Percentiles rank a stretch among this genome's conserved stretches.
Evolutionary conservation across 2,797 vertebrate species (phyloP).

Genomic region (Arnoldichthys spilopterus): DNA sequence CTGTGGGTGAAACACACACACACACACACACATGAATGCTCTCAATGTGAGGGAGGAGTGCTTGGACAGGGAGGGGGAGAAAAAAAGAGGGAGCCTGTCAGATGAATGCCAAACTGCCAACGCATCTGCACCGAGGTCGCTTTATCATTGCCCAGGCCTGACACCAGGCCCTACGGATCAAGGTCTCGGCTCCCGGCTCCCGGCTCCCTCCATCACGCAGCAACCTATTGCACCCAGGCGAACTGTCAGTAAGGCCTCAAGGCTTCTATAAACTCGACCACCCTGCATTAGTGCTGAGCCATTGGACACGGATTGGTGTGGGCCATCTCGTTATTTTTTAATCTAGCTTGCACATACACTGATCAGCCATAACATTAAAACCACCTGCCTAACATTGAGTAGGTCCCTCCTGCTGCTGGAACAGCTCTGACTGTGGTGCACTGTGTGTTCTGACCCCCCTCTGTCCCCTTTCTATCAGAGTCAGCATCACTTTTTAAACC

Average conservation of each 20-base stretch:
- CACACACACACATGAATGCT: slow-evolving; percentile 40
- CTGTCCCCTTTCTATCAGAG: too few relatives aligned
- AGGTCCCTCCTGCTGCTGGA: too few relatives aligned
- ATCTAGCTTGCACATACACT: too few relatives aligned
- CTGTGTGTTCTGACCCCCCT: too few relatives aligned
- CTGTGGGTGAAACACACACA: slow-evolving; percentile 47
- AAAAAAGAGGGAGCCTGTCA: slow-evolving; percentile 51
- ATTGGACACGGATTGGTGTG: too few relatives aligned
- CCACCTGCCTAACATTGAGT: too few relatives aligned
- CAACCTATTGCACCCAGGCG: background rate
- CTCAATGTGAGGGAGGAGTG: slow-evolving; percentile 39
- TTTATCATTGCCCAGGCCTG: slow-evolving; percentile 46
- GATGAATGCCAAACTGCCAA: slow-evolving; percentile 46
- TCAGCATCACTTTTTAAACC: too few relatives aligned
- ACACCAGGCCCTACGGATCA: slow-evolving; percentile 32
- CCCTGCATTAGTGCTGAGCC: background rate
- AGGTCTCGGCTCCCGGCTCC: background rate
- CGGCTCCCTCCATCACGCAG: background rate
- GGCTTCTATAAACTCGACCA: background rate
- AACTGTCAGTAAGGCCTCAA: background rate
- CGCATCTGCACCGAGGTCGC: slow-evolving; percentile 37
- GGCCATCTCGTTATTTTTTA: too few relatives aligned
- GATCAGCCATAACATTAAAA: too few relatives aligned
- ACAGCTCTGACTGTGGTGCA: too few relatives aligned
- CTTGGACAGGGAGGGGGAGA: slow-evolving; percentile 26